Base-by-base conservation (phyloP, 1,140 invertebrate genomes). In the Phocides pigmalion region DNA sequence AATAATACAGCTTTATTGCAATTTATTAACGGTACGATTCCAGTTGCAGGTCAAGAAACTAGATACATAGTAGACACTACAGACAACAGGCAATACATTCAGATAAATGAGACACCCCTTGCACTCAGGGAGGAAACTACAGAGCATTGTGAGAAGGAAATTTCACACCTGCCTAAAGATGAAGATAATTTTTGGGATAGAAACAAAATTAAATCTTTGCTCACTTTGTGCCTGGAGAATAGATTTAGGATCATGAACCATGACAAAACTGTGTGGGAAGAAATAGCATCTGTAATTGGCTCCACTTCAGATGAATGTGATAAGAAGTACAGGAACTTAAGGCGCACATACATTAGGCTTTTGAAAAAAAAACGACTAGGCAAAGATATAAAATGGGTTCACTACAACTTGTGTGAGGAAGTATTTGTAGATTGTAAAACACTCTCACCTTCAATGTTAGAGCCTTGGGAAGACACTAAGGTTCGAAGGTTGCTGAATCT, bases 331-430 rank as follows among this genome's bases (percentile, higher is more conserved):
- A 83, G 71, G 58, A 86, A 79, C 42, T 63, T 91, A 5, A 78
- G 81, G 51, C 77, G 81, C 68, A 89, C 85, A 9, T 90, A 83
- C 35, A 75, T 89, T 12, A 84, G 88, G 62, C 51, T 90, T 6
- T 54, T 87, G 25, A 89, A 84, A 62, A 88, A 90, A 68, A 88
- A 84, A 64, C 76, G 66, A 65, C 54, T 81, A 37, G 87, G 87
- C 3, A 87, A 85, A 72, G 79, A 87, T 39, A 84, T 89, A 44
- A 90, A 89, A 73, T 90, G 87, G 87, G 67, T 85, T 1, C 83
- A 87, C 54, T 90, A 76, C 44, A 84, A 74, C 15, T 74, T 76
- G 16, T 90, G 88, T 72, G 85, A 87, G 56, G 81, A 89, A 49
- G 76, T 89, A 0, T 89, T 88, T 44, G 82, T 79, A 61, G 84